Evolutionary conservation across 2,797 vertebrate genomes (phyloP), one percentile per base, ranked within the genome.

Genomic region (Lepilemur septentrionalis): DNA sequence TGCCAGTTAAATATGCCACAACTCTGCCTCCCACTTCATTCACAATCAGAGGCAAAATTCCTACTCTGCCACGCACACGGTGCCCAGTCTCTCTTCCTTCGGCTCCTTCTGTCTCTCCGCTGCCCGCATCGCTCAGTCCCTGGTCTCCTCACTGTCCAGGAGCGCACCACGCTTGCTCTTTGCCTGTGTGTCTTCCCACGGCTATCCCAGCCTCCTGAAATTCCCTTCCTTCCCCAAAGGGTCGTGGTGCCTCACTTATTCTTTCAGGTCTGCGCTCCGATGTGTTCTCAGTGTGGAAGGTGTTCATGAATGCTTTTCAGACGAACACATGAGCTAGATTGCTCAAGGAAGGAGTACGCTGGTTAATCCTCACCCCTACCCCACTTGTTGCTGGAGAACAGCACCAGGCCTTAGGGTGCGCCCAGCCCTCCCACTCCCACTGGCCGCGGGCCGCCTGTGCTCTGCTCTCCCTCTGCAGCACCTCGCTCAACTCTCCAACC

Each of bases 1-100:
- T 46, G 0, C 38, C 48, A 30, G 25, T 75, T 67, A 61, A 25
- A 8, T 3, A 28, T 0, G 0, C n/a, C 41, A 32, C 4, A 10
- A 2, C 48, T 88, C 43, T 43, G 43, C 22, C 70, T 70, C 69
- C 59, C 41, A 23, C 72, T 57, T 65, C 59, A 23, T 38, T 93
- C 38, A 48, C 4, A 73, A 22, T 67, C 7, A 48, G 50, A 55
- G 15, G 55, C 75, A 22, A 30, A 18, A 35, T 63, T 25, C 28
- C 11, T 65, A 35, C 50, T 79, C 48, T 61, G 65, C 59, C 5
- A 0, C 30, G 35, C 28, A 10, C 25, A 65, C 52, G 9, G 17
- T 46, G 10, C 35, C 63, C 2, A 0, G 7, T 13, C 22, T 48
- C 8, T 57, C 38, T 30, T 35, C 25, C 32, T 43, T 65, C 15